phyloP scores from a whole-genome alignment of 2,113 vertebrate species.

The Ardeotis arabs region DNA sequence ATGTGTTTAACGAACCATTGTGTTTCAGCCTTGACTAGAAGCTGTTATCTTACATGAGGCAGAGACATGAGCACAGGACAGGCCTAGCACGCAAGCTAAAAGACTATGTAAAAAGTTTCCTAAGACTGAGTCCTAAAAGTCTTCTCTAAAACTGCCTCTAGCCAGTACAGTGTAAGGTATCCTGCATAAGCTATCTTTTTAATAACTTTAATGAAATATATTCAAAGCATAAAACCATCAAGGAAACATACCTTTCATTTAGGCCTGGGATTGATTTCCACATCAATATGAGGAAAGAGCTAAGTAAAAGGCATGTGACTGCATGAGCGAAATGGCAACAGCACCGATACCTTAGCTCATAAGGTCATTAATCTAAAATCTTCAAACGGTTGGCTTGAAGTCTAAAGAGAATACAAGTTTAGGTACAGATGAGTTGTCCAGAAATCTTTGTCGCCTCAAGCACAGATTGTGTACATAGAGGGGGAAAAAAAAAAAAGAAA shows the following conservation, averaged over 20 bases:
- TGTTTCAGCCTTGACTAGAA: background rate
- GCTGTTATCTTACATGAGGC: background rate
- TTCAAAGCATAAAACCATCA: background rate
- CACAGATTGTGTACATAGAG: background rate
- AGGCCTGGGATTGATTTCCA: slow-evolving; percentile 12
- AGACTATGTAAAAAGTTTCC: background rate
- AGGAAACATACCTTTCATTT: slow-evolving; percentile 22
- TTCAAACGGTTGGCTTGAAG: slow-evolving; percentile 51
- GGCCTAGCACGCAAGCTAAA: background rate
- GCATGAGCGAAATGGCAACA: background rate
- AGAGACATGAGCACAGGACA: background rate
- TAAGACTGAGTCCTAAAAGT: background rate
- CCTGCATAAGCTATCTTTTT: background rate
- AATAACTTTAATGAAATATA: background rate
- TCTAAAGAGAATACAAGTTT: background rate
- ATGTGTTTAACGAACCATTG: background rate
- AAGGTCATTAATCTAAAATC: background rate
- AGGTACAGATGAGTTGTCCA: background rate
- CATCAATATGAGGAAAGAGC: background rate
- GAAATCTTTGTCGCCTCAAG: slow-evolving; percentile 6
- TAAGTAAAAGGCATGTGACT: slow-evolving; percentile 12
- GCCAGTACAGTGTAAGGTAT: background rate
- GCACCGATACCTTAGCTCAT: background rate
- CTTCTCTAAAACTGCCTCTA: background rate
- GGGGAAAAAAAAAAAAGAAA: too few species aligned